Percentiles rank a stretch among this genome's conserved stretches.
phyloP scores from a whole-genome alignment of 2,888 invertebrate species.

The Liopterus haemorrhoidalis region DNA sequence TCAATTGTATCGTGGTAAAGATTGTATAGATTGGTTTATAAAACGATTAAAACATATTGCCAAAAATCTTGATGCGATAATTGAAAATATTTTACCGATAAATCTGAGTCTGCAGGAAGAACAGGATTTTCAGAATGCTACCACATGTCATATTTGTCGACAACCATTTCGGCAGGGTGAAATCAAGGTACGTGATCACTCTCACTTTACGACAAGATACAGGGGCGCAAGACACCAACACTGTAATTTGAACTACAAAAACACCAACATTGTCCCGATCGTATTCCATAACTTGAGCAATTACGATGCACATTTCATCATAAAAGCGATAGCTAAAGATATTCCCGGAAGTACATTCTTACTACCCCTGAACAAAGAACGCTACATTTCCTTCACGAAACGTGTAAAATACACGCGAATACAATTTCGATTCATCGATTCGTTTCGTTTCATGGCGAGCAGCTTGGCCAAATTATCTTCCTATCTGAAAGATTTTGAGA shows the following conservation, averaged over 20 bases:
- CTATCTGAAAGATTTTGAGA: not conserved
- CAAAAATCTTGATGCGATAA: constrained; percentile 1
- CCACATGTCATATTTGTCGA: constrained; percentile 18
- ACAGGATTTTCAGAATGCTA: not conserved
- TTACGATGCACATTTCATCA: constrained; percentile 31
- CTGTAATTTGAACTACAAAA: constrained; percentile 35
- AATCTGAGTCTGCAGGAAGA: constrained; percentile 10
- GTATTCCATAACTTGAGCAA: constrained; percentile 33
- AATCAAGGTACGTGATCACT: constrained; percentile 31
- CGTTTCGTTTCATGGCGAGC: no score
- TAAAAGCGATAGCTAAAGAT: constrained; percentile 2
- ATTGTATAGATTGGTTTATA: constrained; percentile 30
- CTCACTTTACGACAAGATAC: constrained; percentile 29
- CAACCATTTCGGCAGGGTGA: constrained; percentile 9
- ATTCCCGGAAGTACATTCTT: not conserved
- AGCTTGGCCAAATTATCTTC: not conserved
- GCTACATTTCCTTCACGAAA: constrained; percentile 11
- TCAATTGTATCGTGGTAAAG: constrained; percentile 25
- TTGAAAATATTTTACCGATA: constrained; percentile 5
- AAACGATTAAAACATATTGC: constrained; percentile 8
- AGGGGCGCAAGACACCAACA: constrained; percentile 26
- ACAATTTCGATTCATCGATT: constrained; percentile 7
- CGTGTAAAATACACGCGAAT: constrained; percentile 7
- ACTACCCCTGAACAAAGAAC: constrained; percentile 10
- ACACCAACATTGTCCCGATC: constrained; percentile 29